phyloP scores from a whole-genome alignment of 2,797 vertebrate species.

The Ptychobarbus kaznakovi region DNA sequence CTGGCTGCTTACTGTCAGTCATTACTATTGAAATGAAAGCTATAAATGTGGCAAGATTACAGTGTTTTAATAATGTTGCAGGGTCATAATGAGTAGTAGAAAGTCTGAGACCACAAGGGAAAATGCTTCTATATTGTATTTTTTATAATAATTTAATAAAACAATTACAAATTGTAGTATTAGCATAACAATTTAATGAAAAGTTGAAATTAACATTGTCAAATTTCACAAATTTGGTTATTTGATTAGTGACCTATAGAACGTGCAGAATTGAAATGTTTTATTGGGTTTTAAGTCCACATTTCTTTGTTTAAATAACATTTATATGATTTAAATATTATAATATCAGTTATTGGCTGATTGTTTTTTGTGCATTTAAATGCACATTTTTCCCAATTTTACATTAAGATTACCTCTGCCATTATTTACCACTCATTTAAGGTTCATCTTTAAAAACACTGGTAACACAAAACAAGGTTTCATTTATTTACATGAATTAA shows the following conservation, averaged over 20 bases:
- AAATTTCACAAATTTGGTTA: background rate
- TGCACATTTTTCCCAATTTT: background rate
- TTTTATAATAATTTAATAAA: background rate
- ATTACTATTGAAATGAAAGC: slow-evolving; percentile 1
- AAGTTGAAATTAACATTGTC: background rate
- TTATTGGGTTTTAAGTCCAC: background rate
- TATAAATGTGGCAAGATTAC: background rate
- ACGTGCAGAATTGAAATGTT: background rate
- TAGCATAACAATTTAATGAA: background rate
- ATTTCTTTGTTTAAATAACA: background rate
- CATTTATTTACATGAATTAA: background rate
- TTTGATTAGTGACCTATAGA: background rate
- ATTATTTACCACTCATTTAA: background rate
- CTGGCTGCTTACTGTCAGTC: slow-evolving; percentile 17
- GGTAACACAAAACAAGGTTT: background rate
- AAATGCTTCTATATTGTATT: background rate
- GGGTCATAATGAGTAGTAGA: background rate
- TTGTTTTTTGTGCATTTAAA: background rate
- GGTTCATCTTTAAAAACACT: background rate
- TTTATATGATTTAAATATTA: background rate
- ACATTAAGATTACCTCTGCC: background rate
- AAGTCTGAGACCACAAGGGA: background rate
- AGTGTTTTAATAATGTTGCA: background rate
- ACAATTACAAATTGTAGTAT: background rate
- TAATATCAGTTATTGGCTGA: background rate